phyloP scores from a whole-genome alignment of 2,113 vertebrate genomes.

The Sinosuthora webbiana region DNA sequence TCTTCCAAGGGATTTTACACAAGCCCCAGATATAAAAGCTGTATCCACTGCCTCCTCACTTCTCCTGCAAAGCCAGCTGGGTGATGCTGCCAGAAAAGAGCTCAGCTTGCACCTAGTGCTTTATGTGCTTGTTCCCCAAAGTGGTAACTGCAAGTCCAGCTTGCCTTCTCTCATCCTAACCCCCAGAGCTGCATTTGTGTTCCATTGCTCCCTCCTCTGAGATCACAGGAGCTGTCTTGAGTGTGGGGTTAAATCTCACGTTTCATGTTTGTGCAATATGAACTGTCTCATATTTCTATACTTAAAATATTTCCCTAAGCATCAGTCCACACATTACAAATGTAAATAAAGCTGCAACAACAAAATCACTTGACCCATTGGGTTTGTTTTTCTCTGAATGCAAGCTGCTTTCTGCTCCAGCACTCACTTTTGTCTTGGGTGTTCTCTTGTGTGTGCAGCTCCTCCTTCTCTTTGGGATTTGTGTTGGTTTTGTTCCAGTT shows the following conservation, averaged over 20 bases:
- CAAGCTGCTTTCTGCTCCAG: slow-evolving; percentile 39
- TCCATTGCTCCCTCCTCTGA: slow-evolving; percentile 3
- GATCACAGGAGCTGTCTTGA: slow-evolving; percentile 3
- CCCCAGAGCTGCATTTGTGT: neutral
- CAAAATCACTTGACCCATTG: slow-evolving; percentile 44
- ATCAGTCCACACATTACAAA: slow-evolving; percentile 36
- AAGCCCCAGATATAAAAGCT: neutral
- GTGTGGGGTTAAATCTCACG: slow-evolving; percentile 3
- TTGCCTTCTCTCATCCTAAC: slow-evolving; percentile 19
- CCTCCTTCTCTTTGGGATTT: slow-evolving; percentile 32
- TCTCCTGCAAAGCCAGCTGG: neutral
- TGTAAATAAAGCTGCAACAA: slow-evolving; percentile 67
- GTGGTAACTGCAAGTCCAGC: neutral
- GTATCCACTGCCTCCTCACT: neutral
- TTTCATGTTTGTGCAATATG: slow-evolving; percentile 50
- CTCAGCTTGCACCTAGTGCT: slow-evolving; percentile 1
- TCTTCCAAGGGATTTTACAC: neutral
- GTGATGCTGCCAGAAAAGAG: neutral
- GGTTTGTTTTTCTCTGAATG: slow-evolving; percentile 58
- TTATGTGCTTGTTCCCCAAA: neutral
- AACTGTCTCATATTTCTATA: slow-evolving; percentile 44
- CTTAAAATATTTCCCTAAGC: slow-evolving; percentile 15
- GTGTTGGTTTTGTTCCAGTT: neutral
- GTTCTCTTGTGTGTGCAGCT: slow-evolving; percentile 34
- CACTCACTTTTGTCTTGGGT: slow-evolving; percentile 11